Evolutionary conservation across 1,140 invertebrate species (phyloP).

Genomic region (Venturia canescens): DNA sequence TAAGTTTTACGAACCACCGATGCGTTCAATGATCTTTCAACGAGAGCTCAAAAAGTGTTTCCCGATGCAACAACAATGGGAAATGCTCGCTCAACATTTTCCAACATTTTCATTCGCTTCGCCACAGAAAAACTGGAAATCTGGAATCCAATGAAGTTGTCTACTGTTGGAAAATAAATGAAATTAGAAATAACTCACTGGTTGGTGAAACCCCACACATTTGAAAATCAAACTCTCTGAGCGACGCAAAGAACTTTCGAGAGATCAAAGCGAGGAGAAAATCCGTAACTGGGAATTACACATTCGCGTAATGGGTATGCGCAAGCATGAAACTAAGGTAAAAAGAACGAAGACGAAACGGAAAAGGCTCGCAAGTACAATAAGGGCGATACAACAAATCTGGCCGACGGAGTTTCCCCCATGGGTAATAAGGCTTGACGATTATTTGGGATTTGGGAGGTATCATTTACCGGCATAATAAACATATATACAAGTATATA

Average conservation of each 20-base stretch:
- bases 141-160: neutral
- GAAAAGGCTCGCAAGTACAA: constrained; percentile 12
- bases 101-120: too few species aligned
- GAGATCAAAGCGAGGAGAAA: neutral
- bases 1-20: too few species aligned
- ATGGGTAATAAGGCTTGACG: constrained; percentile 42
- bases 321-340: too few species aligned
- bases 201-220: too few species aligned
- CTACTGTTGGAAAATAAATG: neutral
- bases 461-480: constrained; percentile 37
- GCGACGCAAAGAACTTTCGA: too few species aligned
- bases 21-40: too few species aligned
- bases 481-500: neutral
- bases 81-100: too few species aligned
- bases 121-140: too few species aligned
- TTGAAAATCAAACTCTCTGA: too few species aligned
- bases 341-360: neutral
- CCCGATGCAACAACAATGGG: too few species aligned
- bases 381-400: constrained; percentile 30
- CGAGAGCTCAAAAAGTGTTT: too few species aligned
- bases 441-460: constrained; percentile 43
- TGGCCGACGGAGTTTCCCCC: neutral
- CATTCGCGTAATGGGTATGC: neutral
- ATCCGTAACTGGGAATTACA: neutral
- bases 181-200: too few species aligned